phyloP scores from a whole-genome alignment of 2,888 invertebrate genomes.

The Macrosoma leucophasiata region DNA sequence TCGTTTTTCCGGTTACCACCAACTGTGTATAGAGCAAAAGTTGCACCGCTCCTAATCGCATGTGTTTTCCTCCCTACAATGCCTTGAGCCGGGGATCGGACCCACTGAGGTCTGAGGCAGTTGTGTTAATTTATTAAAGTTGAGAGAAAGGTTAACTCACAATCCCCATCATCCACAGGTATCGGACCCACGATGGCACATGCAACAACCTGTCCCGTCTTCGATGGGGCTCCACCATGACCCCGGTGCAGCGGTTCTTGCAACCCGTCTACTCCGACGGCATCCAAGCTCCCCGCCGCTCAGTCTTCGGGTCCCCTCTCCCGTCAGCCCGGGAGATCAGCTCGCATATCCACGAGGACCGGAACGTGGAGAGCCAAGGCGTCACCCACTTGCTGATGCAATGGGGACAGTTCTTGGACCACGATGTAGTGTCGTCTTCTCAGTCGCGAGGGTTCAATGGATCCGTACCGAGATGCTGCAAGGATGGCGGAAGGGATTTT shows the following conservation, averaged over 20 bases:
- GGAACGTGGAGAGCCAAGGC: constrained; percentile 78
- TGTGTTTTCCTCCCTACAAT: too few species aligned
- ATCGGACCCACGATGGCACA: constrained; percentile 90
- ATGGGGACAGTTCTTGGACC: constrained; percentile 94
- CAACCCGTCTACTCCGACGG: constrained; percentile 90
- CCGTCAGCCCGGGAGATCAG: constrained; percentile 88
- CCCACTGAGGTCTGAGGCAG: too few species aligned
- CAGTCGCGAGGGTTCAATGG: constrained; percentile 86
- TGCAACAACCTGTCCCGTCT: constrained; percentile 88
- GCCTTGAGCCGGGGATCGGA: too few species aligned
- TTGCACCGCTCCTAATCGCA: too few species aligned
- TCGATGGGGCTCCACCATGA: constrained; percentile 88
- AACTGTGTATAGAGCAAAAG: too few species aligned
- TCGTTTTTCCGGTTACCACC: too few species aligned
- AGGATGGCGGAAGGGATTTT: constrained; percentile 75
- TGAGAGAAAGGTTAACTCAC: too few species aligned
- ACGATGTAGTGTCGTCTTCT: constrained; percentile 88
- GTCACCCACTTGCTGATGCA: constrained; percentile 90
- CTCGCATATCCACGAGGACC: constrained; percentile 75
- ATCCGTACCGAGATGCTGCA: constrained; percentile 86
- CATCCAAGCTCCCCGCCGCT: constrained; percentile 70
- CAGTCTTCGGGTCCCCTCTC: constrained; percentile 76
- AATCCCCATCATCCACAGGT: too few species aligned
- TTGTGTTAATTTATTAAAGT: too few species aligned
- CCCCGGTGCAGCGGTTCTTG: constrained; percentile 87